Conservation (phyloP, 2,888 invertebrate species). For the Cosmopolites sordidus region DNA sequence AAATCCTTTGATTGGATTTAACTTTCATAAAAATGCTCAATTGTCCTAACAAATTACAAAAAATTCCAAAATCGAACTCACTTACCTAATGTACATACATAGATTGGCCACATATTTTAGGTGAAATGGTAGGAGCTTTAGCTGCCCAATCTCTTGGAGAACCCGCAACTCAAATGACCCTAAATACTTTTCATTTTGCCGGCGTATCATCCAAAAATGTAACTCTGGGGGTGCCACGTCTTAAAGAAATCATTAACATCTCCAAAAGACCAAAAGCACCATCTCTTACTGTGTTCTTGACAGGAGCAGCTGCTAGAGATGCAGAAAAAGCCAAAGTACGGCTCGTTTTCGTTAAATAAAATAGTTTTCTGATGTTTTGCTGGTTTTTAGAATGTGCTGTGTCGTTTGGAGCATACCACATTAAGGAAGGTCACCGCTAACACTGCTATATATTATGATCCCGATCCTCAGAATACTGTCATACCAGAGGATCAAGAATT, state of each 20-base stretch:
- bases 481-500: slow-evolving; percentile 99
- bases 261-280: slow-evolving; percentile 99
- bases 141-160: slow-evolving; percentile 99
- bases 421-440: slow-evolving; percentile 95
- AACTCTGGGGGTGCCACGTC: slow-evolving; percentile 96
- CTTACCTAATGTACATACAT: too few relatives aligned
- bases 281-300: slow-evolving; percentile 95
- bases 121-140: slow-evolving; percentile 99
- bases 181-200: slow-evolving; percentile 99
- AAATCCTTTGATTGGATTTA: too few relatives aligned
- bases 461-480: slow-evolving; percentile 97
- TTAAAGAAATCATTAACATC: slow-evolving; percentile 98
- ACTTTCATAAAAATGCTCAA: too few relatives aligned
- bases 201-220: slow-evolving; percentile 99
- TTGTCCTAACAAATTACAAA: too few relatives aligned
- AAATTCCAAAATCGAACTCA: too few relatives aligned
- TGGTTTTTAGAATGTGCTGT: slow-evolving; percentile 84
- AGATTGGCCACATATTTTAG: not conserved
- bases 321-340: slow-evolving; percentile 90
- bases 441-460: slow-evolving; percentile 99
- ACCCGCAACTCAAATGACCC: slow-evolving; percentile 99
- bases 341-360: not conserved
- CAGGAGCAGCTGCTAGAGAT: slow-evolving; percentile 96
- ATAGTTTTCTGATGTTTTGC: not conserved
- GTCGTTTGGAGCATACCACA: slow-evolving; percentile 96